These are phyloP conservation scores for zebrafish (Danio rerio) DNA, from an alignment of 2,113 vertebrate genomes.

Conservation along the genomic window GRCz12tu NC_133181.1:52308001-52308500, in stretches of 20 bases:
- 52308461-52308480: neutral
- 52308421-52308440: neutral
- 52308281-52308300: neutral
- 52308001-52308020: conserved; percentile 65
- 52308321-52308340: neutral
- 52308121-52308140: conserved; percentile 39
- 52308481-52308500: neutral
- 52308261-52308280: conserved; percentile 19
- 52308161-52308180: conserved; percentile 24
- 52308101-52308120: conserved; percentile 12
- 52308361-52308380: neutral
- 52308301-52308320: neutral
- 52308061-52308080: conserved; percentile 58
- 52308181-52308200: conserved; percentile 6
- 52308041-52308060: conserved; percentile 72
- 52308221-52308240: conserved; percentile 22
- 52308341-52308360: neutral
- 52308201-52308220: conserved; percentile 5
- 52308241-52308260: neutral
- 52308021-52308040: conserved; percentile 63
- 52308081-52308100: neutral
- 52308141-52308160: conserved; percentile 24
- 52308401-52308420: conserved; percentile 5
- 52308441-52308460: neutral
- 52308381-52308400: conserved; percentile 13